Conservation (phyloP, 64 coral and sea anemone species). For the Stylophora pistillata region DNA sequence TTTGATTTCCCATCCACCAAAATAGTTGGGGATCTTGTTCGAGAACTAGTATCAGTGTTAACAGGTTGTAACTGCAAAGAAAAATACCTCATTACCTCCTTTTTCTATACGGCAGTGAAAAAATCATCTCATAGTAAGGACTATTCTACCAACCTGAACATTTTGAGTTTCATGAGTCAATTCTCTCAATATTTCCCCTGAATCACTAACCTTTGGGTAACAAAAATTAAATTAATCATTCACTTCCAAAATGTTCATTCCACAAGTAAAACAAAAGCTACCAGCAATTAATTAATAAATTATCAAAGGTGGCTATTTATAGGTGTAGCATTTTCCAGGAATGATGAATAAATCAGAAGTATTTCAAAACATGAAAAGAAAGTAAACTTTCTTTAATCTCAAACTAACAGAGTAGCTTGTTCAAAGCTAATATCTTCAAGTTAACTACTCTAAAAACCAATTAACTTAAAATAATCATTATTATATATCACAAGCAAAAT, state of each 20-base stretch:
- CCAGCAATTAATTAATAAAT: slow-evolving; percentile 33
- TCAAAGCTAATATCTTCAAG: slow-evolving; percentile 42
- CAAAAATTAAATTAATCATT: slow-evolving; percentile 46
- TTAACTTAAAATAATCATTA: slow-evolving; percentile 43
- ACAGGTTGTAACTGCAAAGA: slow-evolving; percentile 49
- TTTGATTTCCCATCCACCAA: slow-evolving; percentile 41
- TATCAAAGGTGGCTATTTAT: slow-evolving; percentile 24
- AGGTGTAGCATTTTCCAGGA: slow-evolving; percentile 49
- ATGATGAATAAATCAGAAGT: slow-evolving; percentile 51
- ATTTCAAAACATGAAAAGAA: slow-evolving; percentile 30
- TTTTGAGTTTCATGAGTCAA: slow-evolving; percentile 49
- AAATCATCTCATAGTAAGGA: background rate
- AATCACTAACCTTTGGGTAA: slow-evolving; percentile 52
- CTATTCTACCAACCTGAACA: slow-evolving; percentile 41
- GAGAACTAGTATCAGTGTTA: slow-evolving; percentile 40
- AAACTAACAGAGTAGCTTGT: slow-evolving; percentile 51
- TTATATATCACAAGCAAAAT: slow-evolving; percentile 38
- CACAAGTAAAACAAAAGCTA: slow-evolving; percentile 45
- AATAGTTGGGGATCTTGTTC: slow-evolving; percentile 61
- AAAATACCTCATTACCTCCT: slow-evolving; percentile 54
- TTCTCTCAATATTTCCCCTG: slow-evolving; percentile 42
- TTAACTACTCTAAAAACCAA: slow-evolving; percentile 48
- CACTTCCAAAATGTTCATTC: slow-evolving; percentile 57
- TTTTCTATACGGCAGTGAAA: slow-evolving; percentile 12
- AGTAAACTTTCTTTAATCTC: slow-evolving; percentile 41